Percentiles rank a stretch among this genome's conserved stretches.
These are phyloP conservation scores for Etheostoma spectabile DNA, from an alignment of 2,113 vertebrate species.

Conservation along the genomic window DNA sequence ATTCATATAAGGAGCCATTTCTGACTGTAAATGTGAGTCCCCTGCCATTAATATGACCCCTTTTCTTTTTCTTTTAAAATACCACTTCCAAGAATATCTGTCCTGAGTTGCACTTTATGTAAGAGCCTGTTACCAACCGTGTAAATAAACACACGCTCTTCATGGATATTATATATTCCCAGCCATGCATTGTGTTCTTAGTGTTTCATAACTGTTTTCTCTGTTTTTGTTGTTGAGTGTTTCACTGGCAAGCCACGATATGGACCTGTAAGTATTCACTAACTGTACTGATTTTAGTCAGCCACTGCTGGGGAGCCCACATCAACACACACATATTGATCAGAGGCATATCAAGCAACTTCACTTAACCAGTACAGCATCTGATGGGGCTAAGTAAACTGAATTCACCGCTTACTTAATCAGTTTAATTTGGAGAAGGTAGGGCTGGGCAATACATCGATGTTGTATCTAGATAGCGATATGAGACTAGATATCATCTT, in stretches of 20 bases:
- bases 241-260: slow-evolving; percentile 99
- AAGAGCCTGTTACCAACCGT: slow-evolving; percentile 28
- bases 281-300: not conserved
- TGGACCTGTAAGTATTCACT: slow-evolving; percentile 94
- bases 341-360: too few relatives aligned
- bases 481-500: too few relatives aligned
- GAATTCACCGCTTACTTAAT: not conserved
- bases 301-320: not conserved
- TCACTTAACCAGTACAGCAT: not conserved
- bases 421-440: not conserved
- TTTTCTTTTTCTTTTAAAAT: not conserved
- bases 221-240: slow-evolving; percentile 89
- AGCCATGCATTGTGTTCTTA: slow-evolving; percentile 17
- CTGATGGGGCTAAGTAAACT: not conserved
- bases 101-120: slow-evolving; percentile 20
- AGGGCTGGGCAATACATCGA: too few relatives aligned
- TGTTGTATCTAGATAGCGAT: too few relatives aligned
- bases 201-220: slow-evolving; percentile 51
- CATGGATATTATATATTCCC: slow-evolving; percentile 29
- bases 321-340: not conserved
- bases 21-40: not conserved
- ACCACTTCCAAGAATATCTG: not conserved
- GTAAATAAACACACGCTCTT: slow-evolving; percentile 32
- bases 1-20: not conserved
- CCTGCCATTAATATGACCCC: not conserved